Base-by-base conservation (phyloP, 2,113 vertebrate species). In the Pavo muticus region DNA sequence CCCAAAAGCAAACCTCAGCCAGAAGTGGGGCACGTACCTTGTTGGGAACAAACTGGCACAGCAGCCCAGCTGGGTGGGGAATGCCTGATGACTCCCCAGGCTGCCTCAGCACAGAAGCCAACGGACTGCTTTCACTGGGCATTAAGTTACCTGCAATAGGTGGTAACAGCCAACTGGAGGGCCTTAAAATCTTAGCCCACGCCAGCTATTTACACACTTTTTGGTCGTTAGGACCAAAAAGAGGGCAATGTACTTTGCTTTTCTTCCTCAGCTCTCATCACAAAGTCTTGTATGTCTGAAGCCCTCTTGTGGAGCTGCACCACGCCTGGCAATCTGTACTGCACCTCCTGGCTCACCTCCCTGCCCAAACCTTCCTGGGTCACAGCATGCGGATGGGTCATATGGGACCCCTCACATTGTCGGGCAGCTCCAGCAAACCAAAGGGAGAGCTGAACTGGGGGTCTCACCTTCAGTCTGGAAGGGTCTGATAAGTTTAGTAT, bases 21-120 rank as follows among this genome's bases (percentile, higher is more conserved):
- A 9, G 59, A 91, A 90, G 4, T 77, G 29, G 39, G 50, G 35
- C 2, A 0, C 11, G 1, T 2, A 20, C 42, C 79, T 91, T 80
- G 24, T 39, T 67, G 79, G 75, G 59, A 90, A 7, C 60, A 88
- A 93, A 90, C 37, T 68, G 69, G 68, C 70, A 27, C 72, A 74
- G 39, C 59, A 47, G 29, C 79, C 24, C 60, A 29, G 71, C 64
- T 88, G 76, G 65, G 47, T 63, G 75, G 48, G 16, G 24, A 63
- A 61, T 21, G 45, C 27, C 29, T 93, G 64, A 59, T 70, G 63
- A 59, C 44, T 92, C 72, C 39, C 24, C 35, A 37, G 84, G 70
- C 70, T 74, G 77, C 90, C 81, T 91, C 88, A 86, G 85, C 79
- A 68, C 83, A 77, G 67, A 83, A 93, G 64, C 73, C 86, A 80